Conservation (phyloP, 2,888 invertebrate genomes). For the Tenthredo livida region DNA sequence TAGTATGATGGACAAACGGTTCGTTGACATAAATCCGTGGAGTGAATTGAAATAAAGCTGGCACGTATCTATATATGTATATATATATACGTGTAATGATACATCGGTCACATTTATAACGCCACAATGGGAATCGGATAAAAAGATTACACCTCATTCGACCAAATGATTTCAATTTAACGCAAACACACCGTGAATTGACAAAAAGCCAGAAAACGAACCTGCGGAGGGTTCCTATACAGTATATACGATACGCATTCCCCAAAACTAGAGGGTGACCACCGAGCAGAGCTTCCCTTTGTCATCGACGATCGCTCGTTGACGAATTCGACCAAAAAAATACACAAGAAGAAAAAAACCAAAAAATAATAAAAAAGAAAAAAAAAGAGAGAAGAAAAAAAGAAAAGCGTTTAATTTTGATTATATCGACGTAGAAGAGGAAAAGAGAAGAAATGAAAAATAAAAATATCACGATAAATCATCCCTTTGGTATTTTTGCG, state of each 20-base stretch:
- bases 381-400: too few species aligned
- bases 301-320: conserved; percentile 9
- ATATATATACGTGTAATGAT: neutral
- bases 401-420: too few species aligned
- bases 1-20: conserved; percentile 17
- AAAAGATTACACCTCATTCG: conserved; percentile 41
- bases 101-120: conserved; percentile 32
- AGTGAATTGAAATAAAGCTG: conserved; percentile 32
- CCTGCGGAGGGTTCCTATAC: neutral
- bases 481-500: neutral
- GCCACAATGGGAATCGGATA: conserved; percentile 37
- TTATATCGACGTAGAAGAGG: too few species aligned
- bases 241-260: neutral
- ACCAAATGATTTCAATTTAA: conserved; percentile 46
- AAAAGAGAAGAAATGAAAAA: too few species aligned
- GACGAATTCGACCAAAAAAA: neutral
- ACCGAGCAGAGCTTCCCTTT: conserved; percentile 15
- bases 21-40: conserved; percentile 24
- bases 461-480: too few species aligned
- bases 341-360: neutral
- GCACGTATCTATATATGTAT: neutral
- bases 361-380: too few species aligned
- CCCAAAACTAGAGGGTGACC: neutral
- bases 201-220: conserved; percentile 29
- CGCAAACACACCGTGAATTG: conserved; percentile 47